Conservation (phyloP, 1,140 invertebrate genomes). For the Rhopalosiphum maidis region DNA sequence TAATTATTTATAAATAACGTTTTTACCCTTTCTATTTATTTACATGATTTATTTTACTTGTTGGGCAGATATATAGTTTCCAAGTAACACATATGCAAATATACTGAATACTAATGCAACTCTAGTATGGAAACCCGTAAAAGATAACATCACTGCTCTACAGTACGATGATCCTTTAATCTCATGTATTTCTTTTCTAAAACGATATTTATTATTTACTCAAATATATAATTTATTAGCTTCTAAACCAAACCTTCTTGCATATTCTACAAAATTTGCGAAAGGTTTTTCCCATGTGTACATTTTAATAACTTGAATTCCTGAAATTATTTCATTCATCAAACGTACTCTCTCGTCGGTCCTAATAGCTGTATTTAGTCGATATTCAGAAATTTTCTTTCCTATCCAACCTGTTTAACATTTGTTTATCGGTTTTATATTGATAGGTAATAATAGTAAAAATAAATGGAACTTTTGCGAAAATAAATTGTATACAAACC, state of each 20-base stretch:
- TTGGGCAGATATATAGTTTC: conserved; percentile 73
- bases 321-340: conserved; percentile 86
- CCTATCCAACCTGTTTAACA: conserved; percentile 71
- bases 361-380: conserved; percentile 71
- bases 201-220: conserved; percentile 67
- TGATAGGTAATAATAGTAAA: neutral
- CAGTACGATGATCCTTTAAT: conserved; percentile 75
- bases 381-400: conserved; percentile 69
- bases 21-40: neutral
- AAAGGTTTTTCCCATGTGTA: conserved; percentile 87
- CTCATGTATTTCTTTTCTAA: conserved; percentile 68
- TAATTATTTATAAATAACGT: neutral
- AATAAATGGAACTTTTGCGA: neutral
- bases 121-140: conserved; percentile 76
- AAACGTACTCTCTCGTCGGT: conserved; percentile 82
- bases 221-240: conserved; percentile 80
- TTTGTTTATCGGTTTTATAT: neutral
- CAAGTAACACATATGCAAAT: conserved; percentile 75
- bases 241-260: conserved; percentile 69
- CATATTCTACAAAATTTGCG: conserved; percentile 69
- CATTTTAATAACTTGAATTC: conserved; percentile 87
- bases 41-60: conserved; percentile 67
- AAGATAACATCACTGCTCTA: conserved; percentile 75
- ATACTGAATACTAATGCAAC: conserved; percentile 81
- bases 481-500: conserved; percentile 64